Base-by-base conservation (phyloP, 37 sponge, comb jelly and placozoan species). In the Lycopodina hypogea region DNA sequence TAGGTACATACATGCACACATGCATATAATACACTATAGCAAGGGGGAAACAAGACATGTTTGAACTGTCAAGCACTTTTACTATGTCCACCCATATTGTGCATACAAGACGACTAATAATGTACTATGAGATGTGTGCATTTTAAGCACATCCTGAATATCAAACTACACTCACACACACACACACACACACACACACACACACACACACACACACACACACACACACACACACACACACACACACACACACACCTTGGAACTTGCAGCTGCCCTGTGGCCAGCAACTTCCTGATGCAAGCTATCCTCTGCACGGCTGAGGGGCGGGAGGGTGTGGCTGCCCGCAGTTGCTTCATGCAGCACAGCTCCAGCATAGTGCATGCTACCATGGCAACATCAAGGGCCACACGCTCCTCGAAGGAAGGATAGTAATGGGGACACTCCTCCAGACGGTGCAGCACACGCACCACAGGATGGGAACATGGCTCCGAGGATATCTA, bases 341-440 rank as follows among this genome's bases (percentile, higher is more conserved):
- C 78, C 23, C 88, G 74, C 39, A 92, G 72, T 28, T 92, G 78
- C 38, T 65, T 78, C 58, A 66, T 76, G n/a, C 77, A 76, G 50
- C 84, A 88, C 68, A 88, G 26, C 56, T 92, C 89, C 23, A 88
- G 59, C 15, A 81, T 60, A 1, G 79, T 74, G 38, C 86, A 87
- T 0, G 55, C 55, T 8, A 77, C 82, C 0, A 85, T 70, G 0
- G 61, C 74, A 29, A 84, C 72, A 55, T 92, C 93, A 37, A 80
- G 34, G 33, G 37, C 58, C 18, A 84, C 89, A 3, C 82, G 56
- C 22, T 92, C 89, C 37, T 84, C 82, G 50, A 84, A 84, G 2
- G 93, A 88, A 22, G 80, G 77, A 39, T 55, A 73, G 17, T 58
- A 69, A 37, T 14, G 19, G 22, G 74, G 72, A 71, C 75, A 32